These are phyloP conservation scores for Characodon lateralis DNA, from an alignment of 2,797 vertebrate genomes.

Conservation along the genomic window DNA sequence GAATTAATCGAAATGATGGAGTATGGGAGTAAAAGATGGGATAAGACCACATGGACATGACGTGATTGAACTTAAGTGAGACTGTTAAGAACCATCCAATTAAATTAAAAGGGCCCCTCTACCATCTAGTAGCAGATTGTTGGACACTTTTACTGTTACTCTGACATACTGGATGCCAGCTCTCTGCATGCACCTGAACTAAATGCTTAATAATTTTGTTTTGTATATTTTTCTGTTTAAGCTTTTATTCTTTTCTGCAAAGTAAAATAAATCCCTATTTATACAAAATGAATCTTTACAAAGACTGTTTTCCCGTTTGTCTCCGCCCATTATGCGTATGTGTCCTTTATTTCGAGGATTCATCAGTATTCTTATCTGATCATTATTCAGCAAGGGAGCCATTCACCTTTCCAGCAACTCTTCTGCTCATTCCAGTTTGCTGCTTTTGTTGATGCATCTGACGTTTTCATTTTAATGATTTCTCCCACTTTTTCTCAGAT, in stretches of 20 bases:
- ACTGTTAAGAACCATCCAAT: background rate
- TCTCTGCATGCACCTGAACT: background rate
- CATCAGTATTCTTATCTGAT: conserved; percentile 30
- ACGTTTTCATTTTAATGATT: conserved; percentile 12
- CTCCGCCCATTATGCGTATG: background rate
- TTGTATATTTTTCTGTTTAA: background rate
- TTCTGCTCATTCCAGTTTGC: background rate
- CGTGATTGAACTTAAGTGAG: background rate
- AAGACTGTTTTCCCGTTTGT: background rate
- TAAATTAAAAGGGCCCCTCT: too few species aligned
- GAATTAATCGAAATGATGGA: too few species aligned
- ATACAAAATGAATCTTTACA: background rate
- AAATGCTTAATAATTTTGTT: background rate
- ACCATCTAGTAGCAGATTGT: background rate
- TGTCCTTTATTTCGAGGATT: conserved; percentile 13
- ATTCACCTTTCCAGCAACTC: conserved; percentile 26
- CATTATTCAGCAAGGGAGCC: conserved; percentile 29
- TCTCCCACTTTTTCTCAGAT: conserved; percentile 10
- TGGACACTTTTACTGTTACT: background rate
- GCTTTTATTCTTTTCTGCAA: background rate
- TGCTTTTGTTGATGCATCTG: background rate
- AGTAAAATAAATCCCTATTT: background rate
- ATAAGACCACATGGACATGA: background rate
- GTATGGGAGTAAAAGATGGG: background rate
- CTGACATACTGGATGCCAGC: background rate